Evolutionary conservation across 2,888 invertebrate genomes (phyloP).

Genomic region (Embidobia sp.): DNA sequence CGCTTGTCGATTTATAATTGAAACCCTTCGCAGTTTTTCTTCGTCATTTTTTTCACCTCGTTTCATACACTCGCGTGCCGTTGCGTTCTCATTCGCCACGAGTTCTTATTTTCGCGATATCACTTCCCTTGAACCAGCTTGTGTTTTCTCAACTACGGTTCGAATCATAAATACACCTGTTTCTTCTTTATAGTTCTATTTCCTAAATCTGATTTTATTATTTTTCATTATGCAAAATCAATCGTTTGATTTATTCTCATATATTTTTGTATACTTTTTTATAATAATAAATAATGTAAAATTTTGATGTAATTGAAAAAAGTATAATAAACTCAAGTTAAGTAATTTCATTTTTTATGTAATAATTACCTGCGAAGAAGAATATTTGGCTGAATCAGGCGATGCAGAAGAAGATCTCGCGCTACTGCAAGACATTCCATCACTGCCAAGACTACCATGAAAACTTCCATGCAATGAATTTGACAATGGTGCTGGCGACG

Average conservation of each 20-base stretch:
- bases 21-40: conserved; percentile 49
- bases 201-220: too few relatives aligned
- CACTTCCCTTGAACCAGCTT: conserved; percentile 16
- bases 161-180: too few relatives aligned
- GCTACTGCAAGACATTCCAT: conserved; percentile 80
- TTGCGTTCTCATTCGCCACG: conserved; percentile 61
- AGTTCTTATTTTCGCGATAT: conserved; percentile 55
- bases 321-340: too few relatives aligned
- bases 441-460: conserved; percentile 80
- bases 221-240: too few relatives aligned
- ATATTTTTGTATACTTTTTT: too few relatives aligned
- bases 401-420: conserved; percentile 80
- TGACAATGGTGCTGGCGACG: conserved; percentile 76
- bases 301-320: too few relatives aligned
- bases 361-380: conserved; percentile 76
- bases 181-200: conserved; percentile 4
- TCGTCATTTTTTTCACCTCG: conserved; percentile 50
- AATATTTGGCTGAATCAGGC: conserved; percentile 79
- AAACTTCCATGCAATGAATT: conserved; percentile 80
- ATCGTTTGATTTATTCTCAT: too few relatives aligned
- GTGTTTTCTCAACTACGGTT: conserved; percentile 2
- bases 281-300: too few relatives aligned
- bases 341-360: too few relatives aligned
- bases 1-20: conserved; percentile 57
- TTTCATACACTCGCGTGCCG: conserved; percentile 62